phyloP scores from a whole-genome alignment of 2,888 invertebrate genomes.

The Drosophila affinis region DNA sequence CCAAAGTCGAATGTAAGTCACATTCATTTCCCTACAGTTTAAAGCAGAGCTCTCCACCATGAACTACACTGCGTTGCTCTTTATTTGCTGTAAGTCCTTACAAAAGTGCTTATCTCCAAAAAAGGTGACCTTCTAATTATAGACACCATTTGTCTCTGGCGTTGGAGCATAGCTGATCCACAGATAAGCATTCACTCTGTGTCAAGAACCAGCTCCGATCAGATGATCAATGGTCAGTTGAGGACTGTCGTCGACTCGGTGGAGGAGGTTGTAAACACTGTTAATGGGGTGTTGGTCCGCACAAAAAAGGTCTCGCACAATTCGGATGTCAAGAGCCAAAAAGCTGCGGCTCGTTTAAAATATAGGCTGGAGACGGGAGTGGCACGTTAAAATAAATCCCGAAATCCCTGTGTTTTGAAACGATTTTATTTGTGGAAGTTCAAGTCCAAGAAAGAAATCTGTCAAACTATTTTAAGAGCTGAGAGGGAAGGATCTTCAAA shows the following conservation, averaged over 20 bases:
- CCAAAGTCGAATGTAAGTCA: neutral
- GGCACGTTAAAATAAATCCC: neutral
- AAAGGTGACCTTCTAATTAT: neutral
- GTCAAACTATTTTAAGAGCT: neutral
- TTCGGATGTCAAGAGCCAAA: slow-evolving; percentile 1
- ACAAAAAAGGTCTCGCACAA: neutral
- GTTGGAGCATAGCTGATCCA: neutral
- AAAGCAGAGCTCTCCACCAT: neutral
- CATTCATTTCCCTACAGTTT: neutral
- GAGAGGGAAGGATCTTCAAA: neutral
- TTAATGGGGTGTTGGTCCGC: neutral
- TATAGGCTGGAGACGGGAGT: neutral
- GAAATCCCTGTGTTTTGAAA: neutral
- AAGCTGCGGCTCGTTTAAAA: neutral
- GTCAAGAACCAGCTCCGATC: neutral
- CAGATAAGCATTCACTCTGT: neutral
- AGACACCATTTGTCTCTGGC: slow-evolving; percentile 10
- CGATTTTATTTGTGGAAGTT: no score
- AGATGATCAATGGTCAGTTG: neutral
- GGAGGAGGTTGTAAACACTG: neutral
- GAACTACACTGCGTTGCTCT: neutral
- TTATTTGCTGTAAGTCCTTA: neutral
- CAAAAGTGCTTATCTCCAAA: neutral
- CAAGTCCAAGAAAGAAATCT: neutral
- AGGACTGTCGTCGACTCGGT: slow-evolving; percentile 5